A percentile compares a stretch with the other conserved stretches of the same genome.
Conservation (phyloP, 2,113 vertebrate species). For the Ranitomeya imitator region DNA sequence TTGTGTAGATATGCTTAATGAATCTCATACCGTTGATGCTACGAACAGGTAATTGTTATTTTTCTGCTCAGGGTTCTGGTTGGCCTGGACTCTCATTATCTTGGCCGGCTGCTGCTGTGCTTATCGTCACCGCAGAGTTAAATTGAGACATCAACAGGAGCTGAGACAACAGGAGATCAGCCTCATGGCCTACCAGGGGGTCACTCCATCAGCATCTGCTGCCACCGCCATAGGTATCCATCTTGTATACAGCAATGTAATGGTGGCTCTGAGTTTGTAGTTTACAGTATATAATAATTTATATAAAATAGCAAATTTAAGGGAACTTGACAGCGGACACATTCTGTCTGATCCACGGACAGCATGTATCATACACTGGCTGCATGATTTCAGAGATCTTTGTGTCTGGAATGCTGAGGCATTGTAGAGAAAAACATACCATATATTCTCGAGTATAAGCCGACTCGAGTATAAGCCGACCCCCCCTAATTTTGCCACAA, state of each 20-base stretch:
- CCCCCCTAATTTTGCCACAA: too few species aligned
- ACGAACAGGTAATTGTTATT: not conserved
- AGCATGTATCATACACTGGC: too few species aligned
- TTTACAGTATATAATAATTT: too few species aligned
- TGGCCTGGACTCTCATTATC: conserved; percentile 83
- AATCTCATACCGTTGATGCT: not conserved
- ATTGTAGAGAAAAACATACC: too few species aligned
- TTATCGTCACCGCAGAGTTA: conserved; percentile 79
- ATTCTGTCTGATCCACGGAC: too few species aligned
- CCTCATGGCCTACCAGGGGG: conserved; percentile 83
- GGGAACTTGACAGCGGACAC: too few species aligned
- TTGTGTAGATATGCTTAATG: not conserved
- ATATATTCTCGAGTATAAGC: too few species aligned
- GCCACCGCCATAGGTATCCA: conserved; percentile 35
- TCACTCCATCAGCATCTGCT: conserved; percentile 47
- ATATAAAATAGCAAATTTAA: too few species aligned
- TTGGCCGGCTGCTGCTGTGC: conserved; percentile 85
- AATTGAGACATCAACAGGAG: conserved; percentile 82
- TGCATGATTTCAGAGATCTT: too few species aligned
- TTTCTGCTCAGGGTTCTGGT: conserved; percentile 78
- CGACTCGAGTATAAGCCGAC: too few species aligned
- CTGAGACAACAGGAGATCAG: conserved; percentile 83
- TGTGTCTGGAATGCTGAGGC: too few species aligned
- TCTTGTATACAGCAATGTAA: not conserved
- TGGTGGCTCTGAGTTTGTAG: too few species aligned